A percentile compares a stretch with the other conserved stretches of the same genome.
Conservation (phyloP, 1,140 invertebrate species). For the Drosophila nigrodunni region DNA sequence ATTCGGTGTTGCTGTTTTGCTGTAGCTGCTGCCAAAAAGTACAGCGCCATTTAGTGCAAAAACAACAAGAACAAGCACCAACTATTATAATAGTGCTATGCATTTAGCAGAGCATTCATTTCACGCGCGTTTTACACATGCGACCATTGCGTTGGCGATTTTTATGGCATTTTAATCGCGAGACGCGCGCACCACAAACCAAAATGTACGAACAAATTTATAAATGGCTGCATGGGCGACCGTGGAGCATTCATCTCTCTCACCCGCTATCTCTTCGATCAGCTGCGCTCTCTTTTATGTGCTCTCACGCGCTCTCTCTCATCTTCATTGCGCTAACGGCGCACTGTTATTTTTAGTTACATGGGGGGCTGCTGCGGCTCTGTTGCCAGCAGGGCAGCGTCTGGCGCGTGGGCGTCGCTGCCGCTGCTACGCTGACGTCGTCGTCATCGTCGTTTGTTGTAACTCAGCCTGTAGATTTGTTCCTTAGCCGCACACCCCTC, state of each 20-base stretch:
- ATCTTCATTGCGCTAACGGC: conserved; percentile 20
- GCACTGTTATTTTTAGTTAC: conserved; percentile 74
- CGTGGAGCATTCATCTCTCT: not conserved
- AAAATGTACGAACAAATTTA: conserved; percentile 19
- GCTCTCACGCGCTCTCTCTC: conserved; percentile 21
- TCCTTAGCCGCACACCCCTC: conserved; percentile 21
- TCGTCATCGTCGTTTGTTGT: conserved; percentile 44
- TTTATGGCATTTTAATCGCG: conserved; percentile 79
- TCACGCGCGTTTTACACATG: conserved; percentile 61
- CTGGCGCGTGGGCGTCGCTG: conserved; percentile 75
- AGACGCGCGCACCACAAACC: conserved; percentile 50
- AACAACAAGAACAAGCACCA: not conserved
- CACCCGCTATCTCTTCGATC: conserved; percentile 9
- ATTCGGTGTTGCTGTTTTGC: conserved; percentile 14
- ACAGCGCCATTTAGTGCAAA: conserved; percentile 66
- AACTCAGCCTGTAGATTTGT: conserved; percentile 24
- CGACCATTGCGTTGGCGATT: conserved; percentile 63
- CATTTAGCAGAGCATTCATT: conserved; percentile 40
- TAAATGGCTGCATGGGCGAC: conserved; percentile 21
- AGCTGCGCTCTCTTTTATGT: conserved; percentile 3
- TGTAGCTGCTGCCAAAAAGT: conserved; percentile 56
- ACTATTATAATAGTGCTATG: conserved; percentile 43
- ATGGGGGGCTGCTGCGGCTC: conserved; percentile 51
- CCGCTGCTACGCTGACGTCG: conserved; percentile 38
- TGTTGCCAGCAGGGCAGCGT: conserved; percentile 54